Evolutionary conservation across 1,140 invertebrate genomes (phyloP).

Genomic region (Matsumurasca onukii): DNA sequence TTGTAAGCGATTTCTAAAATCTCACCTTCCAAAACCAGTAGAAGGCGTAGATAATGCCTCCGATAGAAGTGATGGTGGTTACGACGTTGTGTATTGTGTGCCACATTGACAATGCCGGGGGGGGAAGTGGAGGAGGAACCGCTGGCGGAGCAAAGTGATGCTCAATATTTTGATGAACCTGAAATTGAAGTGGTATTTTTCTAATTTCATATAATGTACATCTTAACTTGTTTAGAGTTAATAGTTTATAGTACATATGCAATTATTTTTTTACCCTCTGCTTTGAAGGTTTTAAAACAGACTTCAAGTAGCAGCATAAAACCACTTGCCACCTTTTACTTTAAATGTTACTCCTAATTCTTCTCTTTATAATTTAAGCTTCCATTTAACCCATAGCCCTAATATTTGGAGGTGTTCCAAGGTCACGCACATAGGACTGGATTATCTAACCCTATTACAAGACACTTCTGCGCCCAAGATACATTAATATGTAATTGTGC

Average conservation of each 20-base stretch:
- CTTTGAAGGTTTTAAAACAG: not conserved
- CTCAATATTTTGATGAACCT: not conserved
- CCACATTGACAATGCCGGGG: not conserved
- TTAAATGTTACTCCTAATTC: no score
- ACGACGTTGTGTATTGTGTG: not conserved
- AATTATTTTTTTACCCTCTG: not conserved
- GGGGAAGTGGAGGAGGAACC: not conserved
- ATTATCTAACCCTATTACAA: no score
- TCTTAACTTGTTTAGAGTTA: not conserved
- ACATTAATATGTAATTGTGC: no score
- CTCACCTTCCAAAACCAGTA: constrained; percentile 20
- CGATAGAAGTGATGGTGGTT: constrained; percentile 12
- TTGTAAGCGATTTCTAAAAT: no score
- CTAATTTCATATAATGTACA: not conserved
- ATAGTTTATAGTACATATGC: not conserved
- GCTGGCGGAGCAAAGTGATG: not conserved
- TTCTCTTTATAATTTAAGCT: no score
- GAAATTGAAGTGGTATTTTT: not conserved
- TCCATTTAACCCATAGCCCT: no score
- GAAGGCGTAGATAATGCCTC: constrained; percentile 12
- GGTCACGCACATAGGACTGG: no score
- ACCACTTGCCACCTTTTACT: no score
- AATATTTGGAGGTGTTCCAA: no score
- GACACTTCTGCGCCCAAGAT: no score
- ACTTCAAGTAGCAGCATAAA: not conserved